Conservation (phyloP, 2,888 invertebrate species). For the Cremastinae sp. region DNA sequence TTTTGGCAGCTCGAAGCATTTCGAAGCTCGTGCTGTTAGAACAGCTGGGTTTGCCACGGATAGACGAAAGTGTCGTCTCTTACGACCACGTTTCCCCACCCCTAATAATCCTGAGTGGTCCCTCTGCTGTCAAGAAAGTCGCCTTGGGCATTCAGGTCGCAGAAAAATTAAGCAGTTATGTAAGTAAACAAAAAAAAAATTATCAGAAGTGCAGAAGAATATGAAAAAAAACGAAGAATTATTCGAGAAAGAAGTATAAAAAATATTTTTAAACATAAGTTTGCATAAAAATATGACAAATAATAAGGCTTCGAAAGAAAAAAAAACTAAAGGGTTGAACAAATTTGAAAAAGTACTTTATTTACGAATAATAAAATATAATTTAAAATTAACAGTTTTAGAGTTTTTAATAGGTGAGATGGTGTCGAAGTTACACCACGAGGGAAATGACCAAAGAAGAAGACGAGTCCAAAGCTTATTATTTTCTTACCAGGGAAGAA, state of each 20-base stretch:
- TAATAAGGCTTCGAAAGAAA: too few relatives aligned
- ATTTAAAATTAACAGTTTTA: neutral
- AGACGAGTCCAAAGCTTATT: constrained; percentile 73
- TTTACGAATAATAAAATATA: too few relatives aligned
- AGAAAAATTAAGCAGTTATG: constrained; percentile 65
- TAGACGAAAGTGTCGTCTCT: constrained; percentile 75
- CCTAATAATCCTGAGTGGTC: constrained; percentile 79
- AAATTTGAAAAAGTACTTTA: too few relatives aligned
- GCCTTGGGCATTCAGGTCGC: constrained; percentile 71
- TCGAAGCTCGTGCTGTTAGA: constrained; percentile 74
- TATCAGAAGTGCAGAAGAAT: neutral
- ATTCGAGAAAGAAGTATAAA: neutral
- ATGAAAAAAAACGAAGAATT: neutral
- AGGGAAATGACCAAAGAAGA: constrained; percentile 70
- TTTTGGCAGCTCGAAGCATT: constrained; percentile 72
- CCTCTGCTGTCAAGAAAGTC: constrained; percentile 76
- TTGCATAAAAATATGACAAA: too few relatives aligned
- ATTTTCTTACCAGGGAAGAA: constrained; percentile 73
- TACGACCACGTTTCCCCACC: constrained; percentile 76
- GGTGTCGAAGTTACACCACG: constrained; percentile 79
- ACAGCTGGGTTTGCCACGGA: constrained; percentile 74
- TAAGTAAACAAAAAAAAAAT: constrained; percentile 49
- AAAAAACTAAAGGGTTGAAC: constrained; percentile 29
- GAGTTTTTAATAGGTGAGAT: constrained; percentile 66
- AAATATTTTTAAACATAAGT: too few relatives aligned